Conservation (phyloP, 2,797 vertebrate genomes). For the Sandelia bainsii region DNA sequence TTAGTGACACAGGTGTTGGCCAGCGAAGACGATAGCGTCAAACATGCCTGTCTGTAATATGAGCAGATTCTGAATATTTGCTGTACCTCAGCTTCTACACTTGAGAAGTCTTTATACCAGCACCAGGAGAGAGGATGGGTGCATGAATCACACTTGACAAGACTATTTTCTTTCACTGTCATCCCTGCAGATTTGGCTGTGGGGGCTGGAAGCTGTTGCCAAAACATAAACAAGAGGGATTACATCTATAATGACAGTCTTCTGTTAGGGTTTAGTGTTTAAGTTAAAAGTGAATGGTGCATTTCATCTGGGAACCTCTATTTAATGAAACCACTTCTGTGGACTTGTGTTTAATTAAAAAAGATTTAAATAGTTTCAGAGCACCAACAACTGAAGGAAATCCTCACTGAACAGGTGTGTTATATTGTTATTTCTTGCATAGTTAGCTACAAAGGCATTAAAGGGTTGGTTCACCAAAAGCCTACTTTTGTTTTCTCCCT, state of each 20-base stretch:
- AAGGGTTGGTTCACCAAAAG: background rate
- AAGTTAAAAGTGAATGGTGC: conserved; percentile 28
- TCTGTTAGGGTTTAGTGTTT: conserved; percentile 30
- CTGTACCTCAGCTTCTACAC: conserved; percentile 33
- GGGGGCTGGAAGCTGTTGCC: conserved; percentile 59
- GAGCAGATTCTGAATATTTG: conserved; percentile 33
- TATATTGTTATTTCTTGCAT: background rate
- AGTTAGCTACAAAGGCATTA: background rate
- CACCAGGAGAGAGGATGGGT: conserved; percentile 19
- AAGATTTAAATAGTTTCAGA: conserved; percentile 16
- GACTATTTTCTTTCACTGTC: conserved; percentile 68
- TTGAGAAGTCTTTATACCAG: conserved; percentile 32
- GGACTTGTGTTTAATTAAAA: conserved; percentile 14
- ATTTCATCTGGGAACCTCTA: conserved; percentile 26
- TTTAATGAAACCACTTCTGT: conserved; percentile 19
- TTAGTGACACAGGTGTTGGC: conserved; percentile 25
- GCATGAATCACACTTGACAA: conserved; percentile 73
- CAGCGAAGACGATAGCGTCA: conserved; percentile 16
- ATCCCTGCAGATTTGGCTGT: conserved; percentile 55
- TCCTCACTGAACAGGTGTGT: background rate
- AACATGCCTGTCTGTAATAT: conserved; percentile 32
- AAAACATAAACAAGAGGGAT: conserved; percentile 65
- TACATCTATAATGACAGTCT: conserved; percentile 43
- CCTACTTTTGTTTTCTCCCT: no score
- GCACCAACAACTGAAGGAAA: background rate